These are phyloP conservation scores for Sinohyriopsis cumingii DNA, from an alignment of 2,888 invertebrate species.

Conservation along the genomic window DNA sequence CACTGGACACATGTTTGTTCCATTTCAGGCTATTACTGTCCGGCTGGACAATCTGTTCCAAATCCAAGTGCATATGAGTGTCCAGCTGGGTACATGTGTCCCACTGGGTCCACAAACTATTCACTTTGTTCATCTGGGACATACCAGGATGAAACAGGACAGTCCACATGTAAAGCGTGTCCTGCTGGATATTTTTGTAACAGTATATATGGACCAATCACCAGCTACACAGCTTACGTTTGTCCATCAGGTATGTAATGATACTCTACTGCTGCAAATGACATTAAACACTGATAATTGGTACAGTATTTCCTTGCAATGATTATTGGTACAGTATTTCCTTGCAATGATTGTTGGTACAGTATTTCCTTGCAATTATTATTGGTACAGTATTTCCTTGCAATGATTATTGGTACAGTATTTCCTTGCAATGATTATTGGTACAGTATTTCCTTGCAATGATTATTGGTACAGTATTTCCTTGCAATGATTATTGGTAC, in stretches of 20 bases:
- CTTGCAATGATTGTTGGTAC: too few relatives aligned
- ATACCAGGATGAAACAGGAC: conserved; percentile 61
- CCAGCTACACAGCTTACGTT: conserved; percentile 59
- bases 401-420: too few relatives aligned
- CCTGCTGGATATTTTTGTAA: conserved; percentile 69
- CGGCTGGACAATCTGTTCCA: conserved; percentile 54
- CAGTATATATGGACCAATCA: conserved; percentile 57
- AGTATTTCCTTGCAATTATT: too few relatives aligned
- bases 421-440: too few relatives aligned
- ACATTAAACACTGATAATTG: neutral
- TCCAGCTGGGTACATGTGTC: conserved; percentile 64
- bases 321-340: too few relatives aligned
- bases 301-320: too few relatives aligned
- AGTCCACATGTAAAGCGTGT: conserved; percentile 63
- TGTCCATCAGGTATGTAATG: conserved; percentile 61
- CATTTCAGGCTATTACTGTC: conserved; percentile 64
- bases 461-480: too few relatives aligned
- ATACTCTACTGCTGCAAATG: neutral
- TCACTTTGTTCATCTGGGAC: conserved; percentile 61
- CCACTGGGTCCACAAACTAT: conserved; percentile 49
- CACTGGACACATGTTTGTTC: neutral
- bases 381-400: too few relatives aligned
- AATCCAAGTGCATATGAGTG: conserved; percentile 58
- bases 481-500: too few relatives aligned
- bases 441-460: too few relatives aligned